These are phyloP conservation scores for Galago senegalensis DNA, from an alignment of 2,797 vertebrate species.

Conservation along the genomic window DNA sequence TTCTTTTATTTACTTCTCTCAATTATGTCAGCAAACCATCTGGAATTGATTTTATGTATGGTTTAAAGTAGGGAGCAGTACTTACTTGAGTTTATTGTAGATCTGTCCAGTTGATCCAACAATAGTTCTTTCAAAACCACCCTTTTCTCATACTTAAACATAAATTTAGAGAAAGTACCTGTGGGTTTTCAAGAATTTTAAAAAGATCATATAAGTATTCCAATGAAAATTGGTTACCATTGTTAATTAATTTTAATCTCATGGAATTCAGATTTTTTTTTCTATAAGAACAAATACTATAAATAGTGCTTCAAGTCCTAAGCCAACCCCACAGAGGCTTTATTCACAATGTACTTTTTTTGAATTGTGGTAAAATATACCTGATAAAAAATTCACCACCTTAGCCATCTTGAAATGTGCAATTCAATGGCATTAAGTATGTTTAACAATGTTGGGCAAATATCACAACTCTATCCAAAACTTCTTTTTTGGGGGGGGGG, in stretches of 20 bases:
- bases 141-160: constrained; percentile 4
- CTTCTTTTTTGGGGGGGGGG: not conserved
- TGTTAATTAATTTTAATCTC: constrained; percentile 55
- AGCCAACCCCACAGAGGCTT: not conserved
- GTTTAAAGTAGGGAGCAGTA: not conserved
- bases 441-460: not conserved
- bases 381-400: not conserved
- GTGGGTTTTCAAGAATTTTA: not conserved
- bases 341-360: not conserved
- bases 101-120: not conserved
- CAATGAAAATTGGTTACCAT: not conserved
- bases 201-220: not conserved
- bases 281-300: not conserved
- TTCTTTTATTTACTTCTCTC: constrained; percentile 14
- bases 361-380: constrained; percentile 27
- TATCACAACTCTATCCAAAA: not conserved
- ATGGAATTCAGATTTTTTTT: constrained; percentile 39
- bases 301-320: not conserved
- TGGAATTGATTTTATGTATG: constrained; percentile 23
- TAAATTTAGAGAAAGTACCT: constrained; percentile 18
- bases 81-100: constrained; percentile 1
- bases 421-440: not conserved
- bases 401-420: constrained; percentile 3
- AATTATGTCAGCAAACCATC: not conserved
- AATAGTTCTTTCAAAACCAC: constrained; percentile 12